Conservation (phyloP, 1,140 invertebrate species). For the Drosophila bocqueti region DNA sequence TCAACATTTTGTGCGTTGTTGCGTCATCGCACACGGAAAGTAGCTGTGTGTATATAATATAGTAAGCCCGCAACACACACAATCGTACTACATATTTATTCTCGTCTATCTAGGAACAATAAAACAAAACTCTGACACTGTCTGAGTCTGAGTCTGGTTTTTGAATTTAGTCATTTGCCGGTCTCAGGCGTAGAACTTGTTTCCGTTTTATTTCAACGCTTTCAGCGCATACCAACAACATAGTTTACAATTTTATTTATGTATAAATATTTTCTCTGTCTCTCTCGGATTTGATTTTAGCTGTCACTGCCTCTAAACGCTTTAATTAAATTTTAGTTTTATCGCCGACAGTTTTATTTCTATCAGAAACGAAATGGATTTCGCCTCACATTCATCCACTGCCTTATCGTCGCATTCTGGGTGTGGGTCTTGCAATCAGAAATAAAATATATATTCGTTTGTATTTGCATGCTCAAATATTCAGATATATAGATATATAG, state of each 20-base stretch:
- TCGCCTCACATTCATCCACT: conserved; percentile 12
- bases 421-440: conserved; percentile 37
- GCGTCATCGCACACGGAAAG: conserved; percentile 69
- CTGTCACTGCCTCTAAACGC: conserved; percentile 27
- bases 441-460: conserved; percentile 28
- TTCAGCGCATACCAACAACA: conserved; percentile 10
- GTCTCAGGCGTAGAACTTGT: conserved; percentile 47
- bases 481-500: conserved; percentile 20
- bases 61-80: conserved; percentile 5
- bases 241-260: conserved; percentile 32
- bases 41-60: conserved; percentile 21
- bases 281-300: background rate
- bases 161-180: conserved; percentile 51
- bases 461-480: conserved; percentile 2
- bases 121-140: conserved; percentile 44
- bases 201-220: no score
- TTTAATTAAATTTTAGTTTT: conserved; percentile 71
- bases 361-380: conserved; percentile 30
- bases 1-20: conserved; percentile 63
- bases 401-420: conserved; percentile 50
- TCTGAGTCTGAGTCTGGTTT: conserved; percentile 66
- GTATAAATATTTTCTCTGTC: conserved; percentile 5
- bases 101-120: conserved; percentile 28
- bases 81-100: conserved; percentile 8
- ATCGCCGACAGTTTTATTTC: conserved; percentile 41